Conservation (phyloP, 1,140 invertebrate genomes). For the Trichogramma pretiosum region DNA sequence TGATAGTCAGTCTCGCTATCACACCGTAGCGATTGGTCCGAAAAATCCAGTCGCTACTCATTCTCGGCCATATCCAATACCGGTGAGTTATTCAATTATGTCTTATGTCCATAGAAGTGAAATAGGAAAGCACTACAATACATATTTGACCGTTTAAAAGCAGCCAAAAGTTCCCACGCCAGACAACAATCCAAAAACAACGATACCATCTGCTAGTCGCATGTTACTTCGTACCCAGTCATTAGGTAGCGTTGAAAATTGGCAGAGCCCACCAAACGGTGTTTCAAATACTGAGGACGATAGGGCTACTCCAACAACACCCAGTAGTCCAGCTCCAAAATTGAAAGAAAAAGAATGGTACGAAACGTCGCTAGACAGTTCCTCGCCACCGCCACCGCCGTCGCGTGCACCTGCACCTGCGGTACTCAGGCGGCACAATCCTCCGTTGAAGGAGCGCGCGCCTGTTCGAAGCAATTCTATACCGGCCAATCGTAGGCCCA, state of each 20-base stretch:
- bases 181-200: conserved; percentile 17
- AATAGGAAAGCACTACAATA: too few species aligned
- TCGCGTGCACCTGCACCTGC: conserved; percentile 8
- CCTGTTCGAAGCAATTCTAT: conserved; percentile 24
- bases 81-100: conserved; percentile 20
- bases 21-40: conserved; percentile 26
- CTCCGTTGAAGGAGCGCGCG: conserved; percentile 11
- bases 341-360: conserved; percentile 61
- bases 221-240: conserved; percentile 52
- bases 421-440: conserved; percentile 19
- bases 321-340: conserved; percentile 38
- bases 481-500: conserved; percentile 20
- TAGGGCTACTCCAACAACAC: conserved; percentile 20
- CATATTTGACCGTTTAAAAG: too few species aligned
- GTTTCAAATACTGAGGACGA: conserved; percentile 24
- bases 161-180: conserved; percentile 22
- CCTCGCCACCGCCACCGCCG: conserved; percentile 34
- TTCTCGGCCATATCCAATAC: conserved; percentile 16
- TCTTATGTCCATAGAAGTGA: too few species aligned
- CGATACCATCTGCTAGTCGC: conserved; percentile 38
- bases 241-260: conserved; percentile 51
- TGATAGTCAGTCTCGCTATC: conserved; percentile 29
- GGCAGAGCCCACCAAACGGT: conserved; percentile 36
- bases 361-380: conserved; percentile 62
- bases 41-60: conserved; percentile 24